Conservation (phyloP, 2,797 vertebrate genomes). For the Enteromius anoplus region DNA sequence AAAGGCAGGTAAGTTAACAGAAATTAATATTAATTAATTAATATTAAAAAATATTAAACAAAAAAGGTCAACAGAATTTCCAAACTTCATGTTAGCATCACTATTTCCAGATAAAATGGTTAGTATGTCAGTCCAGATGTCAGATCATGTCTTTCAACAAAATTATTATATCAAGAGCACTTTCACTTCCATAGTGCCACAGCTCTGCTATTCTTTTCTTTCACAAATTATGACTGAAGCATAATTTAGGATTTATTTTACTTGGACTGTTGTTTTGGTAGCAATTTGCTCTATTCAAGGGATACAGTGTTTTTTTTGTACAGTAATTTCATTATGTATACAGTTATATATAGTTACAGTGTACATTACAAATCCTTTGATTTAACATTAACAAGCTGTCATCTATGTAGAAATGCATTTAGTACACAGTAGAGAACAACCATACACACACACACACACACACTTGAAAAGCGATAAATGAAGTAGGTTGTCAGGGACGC, state of each 20-base stretch:
- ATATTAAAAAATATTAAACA: background rate
- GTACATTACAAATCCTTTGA: background rate
- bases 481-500: constrained; percentile 65
- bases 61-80: background rate
- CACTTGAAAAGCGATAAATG: constrained; percentile 67
- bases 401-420: constrained; percentile 13
- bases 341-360: background rate
- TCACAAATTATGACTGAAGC: background rate
- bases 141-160: background rate
- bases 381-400: background rate
- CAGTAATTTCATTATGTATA: background rate
- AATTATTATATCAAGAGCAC: background rate
- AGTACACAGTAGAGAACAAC: background rate
- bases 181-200: background rate
- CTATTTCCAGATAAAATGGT: background rate
- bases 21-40: no score
- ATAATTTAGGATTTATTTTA: background rate
- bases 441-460: constrained; percentile 2
- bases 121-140: background rate
- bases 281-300: background rate
- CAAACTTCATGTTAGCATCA: background rate
- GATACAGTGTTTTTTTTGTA: background rate
- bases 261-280: no score
- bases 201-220: background rate
- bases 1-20: background rate